Evolutionary conservation across 2,113 vertebrate species (phyloP), one percentile per base, ranked within the genome.

Genomic region (Penelope pileata): DNA sequence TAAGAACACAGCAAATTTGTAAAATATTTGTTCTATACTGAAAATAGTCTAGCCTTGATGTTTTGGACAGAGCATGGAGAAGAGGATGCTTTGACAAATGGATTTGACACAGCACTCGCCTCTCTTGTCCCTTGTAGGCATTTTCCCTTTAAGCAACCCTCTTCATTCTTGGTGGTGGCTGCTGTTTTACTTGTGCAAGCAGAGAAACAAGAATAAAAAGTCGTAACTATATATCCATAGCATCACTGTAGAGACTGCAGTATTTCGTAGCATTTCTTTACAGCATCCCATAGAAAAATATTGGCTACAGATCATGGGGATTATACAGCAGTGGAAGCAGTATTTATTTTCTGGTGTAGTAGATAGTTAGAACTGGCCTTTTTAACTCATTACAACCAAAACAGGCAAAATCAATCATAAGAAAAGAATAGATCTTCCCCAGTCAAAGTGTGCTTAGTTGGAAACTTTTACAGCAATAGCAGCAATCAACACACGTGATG

Each of bases 1-100:
- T 51, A 48, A 76, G 21, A 30, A 69, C 16, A 74, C 21, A 48
- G 30, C 64, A 73, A 30, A 77, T 34, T 36, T 38, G 59, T 51
- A 43, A 92, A 86, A 58, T 45, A 45, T 21, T 86, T 94, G 16
- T 21, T 92, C 83, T 88, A 36, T 40, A 40, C 73, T 56, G 17
- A 47, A 56, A 72, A 9, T 48, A 17, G 16, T 53, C 40, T 73
- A 56, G 4, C 36, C 24, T 42, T 92, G 59, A 30, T 67, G 54
- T 45, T 48, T 21, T 36, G 15, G 48, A 60, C 60, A 48, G 34
- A 66, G 7, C 47, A 38, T 7, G 38, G 38, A 50, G 78, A 91
- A 17, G 15, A 56, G 18, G 16, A 48, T 47, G 13, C 6, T 15
- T 72, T 75, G 70, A 22, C 54, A 74, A 34, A 23, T 27, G 36